Conservation (phyloP, 2,888 invertebrate species). For the Meiosimyza platycephala region DNA sequence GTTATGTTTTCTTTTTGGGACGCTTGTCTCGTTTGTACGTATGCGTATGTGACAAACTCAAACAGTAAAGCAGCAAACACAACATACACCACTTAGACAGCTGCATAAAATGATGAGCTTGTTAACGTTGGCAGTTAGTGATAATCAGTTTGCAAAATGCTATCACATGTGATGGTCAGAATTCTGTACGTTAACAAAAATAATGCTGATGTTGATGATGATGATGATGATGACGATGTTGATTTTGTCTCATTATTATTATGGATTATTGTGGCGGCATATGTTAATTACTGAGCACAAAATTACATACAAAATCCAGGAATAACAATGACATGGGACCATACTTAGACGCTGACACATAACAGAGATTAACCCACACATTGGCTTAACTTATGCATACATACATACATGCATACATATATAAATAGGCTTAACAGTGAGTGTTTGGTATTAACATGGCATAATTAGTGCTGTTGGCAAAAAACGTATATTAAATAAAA, state of each 20-base stretch:
- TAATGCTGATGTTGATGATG: neutral
- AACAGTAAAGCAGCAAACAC: too few relatives aligned
- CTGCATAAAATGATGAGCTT: neutral
- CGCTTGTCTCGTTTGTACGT: neutral
- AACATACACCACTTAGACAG: neutral
- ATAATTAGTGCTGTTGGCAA: too few relatives aligned
- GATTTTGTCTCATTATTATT: slow-evolving; percentile 8
- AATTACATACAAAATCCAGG: too few relatives aligned
- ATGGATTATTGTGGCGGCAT: slow-evolving; percentile 17
- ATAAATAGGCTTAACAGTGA: too few relatives aligned
- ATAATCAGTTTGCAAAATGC: slow-evolving; percentile 11
- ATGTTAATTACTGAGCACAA: slow-evolving; percentile 13
- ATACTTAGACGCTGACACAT: too few relatives aligned
- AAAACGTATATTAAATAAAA: too few relatives aligned
- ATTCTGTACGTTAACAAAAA: neutral
- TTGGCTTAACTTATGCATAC: neutral
- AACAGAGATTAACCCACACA: neutral
- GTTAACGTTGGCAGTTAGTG: slow-evolving; percentile 24
- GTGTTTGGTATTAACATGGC: too few relatives aligned
- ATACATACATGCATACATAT: neutral
- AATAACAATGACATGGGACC: too few relatives aligned
- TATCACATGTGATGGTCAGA: neutral
- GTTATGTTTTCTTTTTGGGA: neutral
- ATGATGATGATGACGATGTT: slow-evolving; percentile 1
- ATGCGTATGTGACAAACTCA: too few relatives aligned